Conservation (phyloP, 2,888 invertebrate species). For the Drosophila bunnanda region DNA sequence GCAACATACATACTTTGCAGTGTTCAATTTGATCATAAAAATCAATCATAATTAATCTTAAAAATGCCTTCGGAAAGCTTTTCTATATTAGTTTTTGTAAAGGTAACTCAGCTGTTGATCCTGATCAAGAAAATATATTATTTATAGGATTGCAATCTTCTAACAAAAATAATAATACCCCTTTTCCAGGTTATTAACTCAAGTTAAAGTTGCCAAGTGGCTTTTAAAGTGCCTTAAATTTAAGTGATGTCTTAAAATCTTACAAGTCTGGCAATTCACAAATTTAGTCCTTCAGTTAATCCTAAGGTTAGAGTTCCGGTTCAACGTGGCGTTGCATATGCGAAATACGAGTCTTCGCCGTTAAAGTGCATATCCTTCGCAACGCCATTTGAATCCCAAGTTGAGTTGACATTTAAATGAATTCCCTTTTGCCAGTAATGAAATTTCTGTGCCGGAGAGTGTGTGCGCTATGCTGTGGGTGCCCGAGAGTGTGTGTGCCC, state of each 20-base stretch:
- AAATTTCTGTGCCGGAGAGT: conserved; percentile 21
- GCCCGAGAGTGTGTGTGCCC: not conserved
- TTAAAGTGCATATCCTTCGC: not conserved
- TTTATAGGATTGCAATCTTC: too few relatives aligned
- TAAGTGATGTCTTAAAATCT: too few relatives aligned
- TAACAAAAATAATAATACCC: too few relatives aligned
- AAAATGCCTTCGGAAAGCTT: not conserved
- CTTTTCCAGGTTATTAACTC: too few relatives aligned
- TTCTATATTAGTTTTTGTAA: not conserved
- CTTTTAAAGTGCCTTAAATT: too few relatives aligned
- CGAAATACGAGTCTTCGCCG: not conserved
- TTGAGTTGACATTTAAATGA: conserved; percentile 28
- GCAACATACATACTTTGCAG: too few relatives aligned
- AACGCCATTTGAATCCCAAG: conserved; percentile 9
- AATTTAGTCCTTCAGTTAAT: not conserved
- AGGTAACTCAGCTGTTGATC: too few relatives aligned
- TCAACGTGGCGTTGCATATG: not conserved
- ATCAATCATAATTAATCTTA: too few relatives aligned
- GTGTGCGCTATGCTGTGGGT: conserved; percentile 9
- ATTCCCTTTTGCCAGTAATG: conserved; percentile 32
- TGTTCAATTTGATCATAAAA: too few relatives aligned
- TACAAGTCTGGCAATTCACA: too few relatives aligned
- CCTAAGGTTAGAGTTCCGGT: not conserved
- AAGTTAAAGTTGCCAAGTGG: too few relatives aligned
- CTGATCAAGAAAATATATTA: too few relatives aligned